Evolutionary conservation across 2,888 invertebrate genomes (phyloP), one percentile per base, ranked within the genome.

Genomic region (Operophtera brumata): DNA sequence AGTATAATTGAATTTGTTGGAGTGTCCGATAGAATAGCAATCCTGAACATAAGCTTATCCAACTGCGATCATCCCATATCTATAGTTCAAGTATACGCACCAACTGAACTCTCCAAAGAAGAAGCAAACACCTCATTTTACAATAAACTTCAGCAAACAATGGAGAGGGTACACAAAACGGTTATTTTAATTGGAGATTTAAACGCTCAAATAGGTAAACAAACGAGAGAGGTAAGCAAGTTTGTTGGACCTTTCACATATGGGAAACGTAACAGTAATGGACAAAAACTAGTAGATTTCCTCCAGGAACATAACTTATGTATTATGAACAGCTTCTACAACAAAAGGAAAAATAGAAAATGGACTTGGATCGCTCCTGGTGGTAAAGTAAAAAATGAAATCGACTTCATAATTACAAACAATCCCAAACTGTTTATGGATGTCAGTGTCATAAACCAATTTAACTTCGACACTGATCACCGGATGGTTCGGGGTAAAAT

Each of bases 71-170:
- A 59, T 10, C 51, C 43, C 7, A 42, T 30, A 6, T 48, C 53
- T 20, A 59, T 59, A 10, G 43, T 59, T 2, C 54, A 55, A 42
- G n/a, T 55, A 46, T 55, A 59, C 12, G 59, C 54, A 26, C 54
- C 54, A 6, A 59, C 48, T 1, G 59, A 57, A n/a, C 13, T 32
- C 5, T 32, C 52, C 6, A 13, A 52, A 1, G 30, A 30, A 9
- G 30, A 30, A 30, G 9, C 8, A 30, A 30, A 30, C 5, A 1
- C 7, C 30, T 30, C 30, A 9, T 30, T 30, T 9, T 30, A 30
- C 30, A 9, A 30, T 30, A 30, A 2, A 30, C 30, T 30, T 30
- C 7, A 9, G 9, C 9, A 9, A 30, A 30, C 8, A 30, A 30
- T 30, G 30, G 2, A 30, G 3, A 30, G 1, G 0, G 20, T 30